Percentiles rank a stretch among this genome's conserved stretches.
These are phyloP conservation scores for Parotia lawesii DNA, from an alignment of 2,113 vertebrate species.

Conservation along the genomic window DNA sequence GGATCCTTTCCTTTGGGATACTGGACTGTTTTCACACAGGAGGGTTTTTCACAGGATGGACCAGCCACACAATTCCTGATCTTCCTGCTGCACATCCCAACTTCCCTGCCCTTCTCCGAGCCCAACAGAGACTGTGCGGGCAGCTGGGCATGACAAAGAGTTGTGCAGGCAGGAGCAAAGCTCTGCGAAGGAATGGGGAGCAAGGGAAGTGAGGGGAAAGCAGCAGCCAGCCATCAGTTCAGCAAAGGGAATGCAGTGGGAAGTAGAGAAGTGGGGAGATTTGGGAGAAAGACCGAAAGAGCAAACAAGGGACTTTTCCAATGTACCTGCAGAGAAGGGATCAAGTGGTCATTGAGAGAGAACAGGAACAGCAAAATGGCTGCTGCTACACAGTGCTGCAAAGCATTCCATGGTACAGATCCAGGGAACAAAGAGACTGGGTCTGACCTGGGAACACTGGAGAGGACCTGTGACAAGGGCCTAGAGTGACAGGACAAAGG, in stretches of 20 bases:
- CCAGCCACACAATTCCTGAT: neutral
- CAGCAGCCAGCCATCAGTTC: neutral
- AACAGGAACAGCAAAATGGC: neutral
- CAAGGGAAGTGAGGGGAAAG: neutral
- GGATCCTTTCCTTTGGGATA: neutral
- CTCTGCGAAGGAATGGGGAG: neutral
- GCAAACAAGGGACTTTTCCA: neutral
- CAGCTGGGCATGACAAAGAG: rapidly evolving
- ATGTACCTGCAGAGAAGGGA: neutral
- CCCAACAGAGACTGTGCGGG: no score
- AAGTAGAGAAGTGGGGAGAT: neutral
- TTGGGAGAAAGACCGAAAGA: neutral
- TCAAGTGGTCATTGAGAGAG: neutral
- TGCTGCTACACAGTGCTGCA: neutral
- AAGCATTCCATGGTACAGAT: neutral
- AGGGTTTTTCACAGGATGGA: neutral
- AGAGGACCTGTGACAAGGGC: neutral
- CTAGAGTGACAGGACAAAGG: neutral
- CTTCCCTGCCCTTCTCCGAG: neutral
- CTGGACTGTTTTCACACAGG: neutral
- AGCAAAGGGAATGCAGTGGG: neutral
- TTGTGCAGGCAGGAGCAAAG: neutral
- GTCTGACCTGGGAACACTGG: neutral
- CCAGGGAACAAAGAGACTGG: neutral
- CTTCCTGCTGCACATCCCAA: neutral